A percentile compares a stretch with the other conserved stretches of the same genome.
phyloP scores from a whole-genome alignment of 2,113 vertebrate species.

The Corydoras sp. region DNA sequence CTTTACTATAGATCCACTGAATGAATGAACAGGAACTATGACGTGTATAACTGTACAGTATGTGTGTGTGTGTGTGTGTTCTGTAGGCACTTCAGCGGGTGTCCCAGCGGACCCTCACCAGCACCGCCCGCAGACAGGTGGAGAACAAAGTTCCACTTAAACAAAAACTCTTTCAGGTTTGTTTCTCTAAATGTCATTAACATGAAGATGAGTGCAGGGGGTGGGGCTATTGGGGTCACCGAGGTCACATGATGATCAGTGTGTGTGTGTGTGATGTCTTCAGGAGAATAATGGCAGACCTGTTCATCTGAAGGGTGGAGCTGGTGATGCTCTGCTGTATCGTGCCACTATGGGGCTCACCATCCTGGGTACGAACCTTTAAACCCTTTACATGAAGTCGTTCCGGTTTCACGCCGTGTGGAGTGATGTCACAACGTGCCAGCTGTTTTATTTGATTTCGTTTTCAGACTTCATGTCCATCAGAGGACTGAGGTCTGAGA shows the following conservation, averaged over 20 bases:
- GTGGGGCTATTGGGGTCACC: too few species aligned
- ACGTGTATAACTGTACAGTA: too few species aligned
- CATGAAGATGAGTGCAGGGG: too few species aligned
- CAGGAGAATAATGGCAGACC: slow-evolving; percentile 88
- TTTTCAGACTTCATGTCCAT: too few species aligned
- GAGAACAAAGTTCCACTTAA: slow-evolving; percentile 74
- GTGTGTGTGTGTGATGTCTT: slow-evolving; percentile 24
- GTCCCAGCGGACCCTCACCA: slow-evolving; percentile 71
- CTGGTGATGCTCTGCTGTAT: slow-evolving; percentile 74
- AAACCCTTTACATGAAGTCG: background rate
- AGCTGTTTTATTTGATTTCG: too few species aligned
- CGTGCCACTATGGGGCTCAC: slow-evolving; percentile 70
- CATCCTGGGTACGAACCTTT: slow-evolving; percentile 69
- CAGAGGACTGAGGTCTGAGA: background rate
- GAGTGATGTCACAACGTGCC: background rate
- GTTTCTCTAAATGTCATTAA: background rate
- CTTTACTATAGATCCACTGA: too few species aligned
- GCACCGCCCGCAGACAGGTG: slow-evolving; percentile 67
- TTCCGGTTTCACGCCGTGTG: background rate
- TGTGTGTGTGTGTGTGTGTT: slow-evolving; percentile 38
- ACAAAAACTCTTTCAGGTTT: slow-evolving; percentile 90
- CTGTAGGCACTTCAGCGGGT: slow-evolving; percentile 73
- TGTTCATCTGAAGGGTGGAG: slow-evolving; percentile 82
- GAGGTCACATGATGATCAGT: background rate
- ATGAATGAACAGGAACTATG: background rate